phyloP scores from a whole-genome alignment of 1,140 invertebrate species.

The Chlorops oryzae region DNA sequence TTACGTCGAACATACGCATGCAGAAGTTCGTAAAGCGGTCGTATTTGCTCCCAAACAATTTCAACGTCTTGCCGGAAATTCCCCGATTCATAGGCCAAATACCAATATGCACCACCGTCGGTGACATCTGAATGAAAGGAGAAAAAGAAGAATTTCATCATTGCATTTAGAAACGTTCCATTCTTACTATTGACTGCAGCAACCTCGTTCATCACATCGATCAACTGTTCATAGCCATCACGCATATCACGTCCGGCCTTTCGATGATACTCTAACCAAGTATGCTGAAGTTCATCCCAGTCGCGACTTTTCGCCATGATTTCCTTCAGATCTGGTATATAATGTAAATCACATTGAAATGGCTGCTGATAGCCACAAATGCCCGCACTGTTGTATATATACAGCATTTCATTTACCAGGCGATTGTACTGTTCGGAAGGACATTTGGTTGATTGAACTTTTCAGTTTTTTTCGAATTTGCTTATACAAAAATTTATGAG shows the following conservation, averaged over 20 bases:
- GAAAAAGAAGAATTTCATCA: background rate
- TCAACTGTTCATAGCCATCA: constrained; percentile 74
- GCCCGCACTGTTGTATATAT: constrained; percentile 79
- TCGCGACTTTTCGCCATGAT: constrained; percentile 69
- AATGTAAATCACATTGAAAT: constrained; percentile 68
- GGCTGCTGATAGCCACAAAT: constrained; percentile 79
- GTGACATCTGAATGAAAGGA: constrained; percentile 61
- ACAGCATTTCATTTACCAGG: constrained; percentile 79
- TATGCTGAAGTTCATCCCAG: constrained; percentile 77
- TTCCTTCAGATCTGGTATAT: constrained; percentile 70
- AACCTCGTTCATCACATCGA: constrained; percentile 79
- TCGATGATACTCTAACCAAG: constrained; percentile 83
- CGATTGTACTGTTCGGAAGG: constrained; percentile 66
- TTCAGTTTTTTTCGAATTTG: too few relatives aligned
- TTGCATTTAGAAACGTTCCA: background rate
- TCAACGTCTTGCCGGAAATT: constrained; percentile 71
- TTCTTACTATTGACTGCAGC: constrained; percentile 77
- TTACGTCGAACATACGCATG: constrained; percentile 84
- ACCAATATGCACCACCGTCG: constrained; percentile 76
- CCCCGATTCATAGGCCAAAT: constrained; percentile 70
- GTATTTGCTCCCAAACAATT: constrained; percentile 73
- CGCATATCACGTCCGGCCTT: constrained; percentile 71
- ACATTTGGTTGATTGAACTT: background rate
- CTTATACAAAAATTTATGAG: too few relatives aligned
- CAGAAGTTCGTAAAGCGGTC: constrained; percentile 79